These are phyloP conservation scores for Iphiclides podalirius DNA, from an alignment of 2,888 invertebrate genomes.

Conservation along the genomic window DNA sequence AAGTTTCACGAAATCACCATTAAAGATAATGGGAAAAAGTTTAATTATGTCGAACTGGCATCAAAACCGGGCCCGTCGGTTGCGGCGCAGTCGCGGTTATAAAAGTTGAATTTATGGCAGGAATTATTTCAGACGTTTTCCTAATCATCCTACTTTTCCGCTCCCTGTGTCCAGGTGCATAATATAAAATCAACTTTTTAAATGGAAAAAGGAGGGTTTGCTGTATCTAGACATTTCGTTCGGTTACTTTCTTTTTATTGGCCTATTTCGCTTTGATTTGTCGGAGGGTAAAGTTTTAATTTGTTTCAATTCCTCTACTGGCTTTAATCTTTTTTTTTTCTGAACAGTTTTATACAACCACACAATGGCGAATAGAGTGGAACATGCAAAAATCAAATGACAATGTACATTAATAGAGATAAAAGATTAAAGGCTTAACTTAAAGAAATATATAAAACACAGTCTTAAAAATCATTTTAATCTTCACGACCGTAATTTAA, in stretches of 20 bases:
- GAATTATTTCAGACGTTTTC: slow-evolving; percentile 71
- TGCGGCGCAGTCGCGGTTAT: slow-evolving; percentile 55
- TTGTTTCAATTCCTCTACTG: slow-evolving; percentile 11
- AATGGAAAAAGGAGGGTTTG: slow-evolving; percentile 50
- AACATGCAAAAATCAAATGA: no score
- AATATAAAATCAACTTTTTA: slow-evolving; percentile 62
- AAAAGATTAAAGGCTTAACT: no score
- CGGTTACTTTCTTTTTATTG: slow-evolving; percentile 54
- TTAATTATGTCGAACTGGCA: slow-evolving; percentile 76
- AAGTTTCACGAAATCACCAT: slow-evolving; percentile 70
- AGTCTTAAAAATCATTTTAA: no score
- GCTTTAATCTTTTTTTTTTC: neutral
- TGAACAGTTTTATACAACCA: slow-evolving; percentile 31
- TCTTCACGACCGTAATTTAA: no score
- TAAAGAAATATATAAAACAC: no score
- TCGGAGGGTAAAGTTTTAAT: slow-evolving; percentile 37
- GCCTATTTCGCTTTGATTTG: slow-evolving; percentile 56
- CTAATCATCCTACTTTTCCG: slow-evolving; percentile 60
- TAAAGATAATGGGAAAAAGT: slow-evolving; percentile 80
- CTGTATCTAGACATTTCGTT: slow-evolving; percentile 46
- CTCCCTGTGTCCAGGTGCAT: slow-evolving; percentile 62
- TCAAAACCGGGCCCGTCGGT: slow-evolving; percentile 43
- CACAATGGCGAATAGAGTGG: no score
- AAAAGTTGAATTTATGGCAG: slow-evolving; percentile 75
- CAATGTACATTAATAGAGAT: no score